Evolutionary conservation across 2,888 invertebrate genomes (phyloP), one percentile per base, ranked within the genome.

Genomic region (Drosophila lutescens): DNA sequence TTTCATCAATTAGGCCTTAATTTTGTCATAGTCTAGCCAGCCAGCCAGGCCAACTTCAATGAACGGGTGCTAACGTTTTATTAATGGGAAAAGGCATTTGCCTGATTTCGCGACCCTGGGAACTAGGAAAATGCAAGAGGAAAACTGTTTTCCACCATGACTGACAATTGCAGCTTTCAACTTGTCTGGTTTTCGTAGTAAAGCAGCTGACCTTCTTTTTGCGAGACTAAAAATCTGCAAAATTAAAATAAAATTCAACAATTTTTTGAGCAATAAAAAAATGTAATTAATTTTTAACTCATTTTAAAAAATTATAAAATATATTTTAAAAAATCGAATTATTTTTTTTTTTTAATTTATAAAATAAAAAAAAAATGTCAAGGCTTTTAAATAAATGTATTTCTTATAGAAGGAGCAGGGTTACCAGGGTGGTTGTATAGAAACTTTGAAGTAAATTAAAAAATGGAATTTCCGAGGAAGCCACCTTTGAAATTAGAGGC

Each of bases 1-100:
- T 77, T 80, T 86, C 85, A 78, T 84, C 86, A 88, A 88, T 86
- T 86, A 86, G 86, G 78, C 86, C 82, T 86, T 86, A 60, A 63
- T 63, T 63, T 66, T 55, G 63, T 66, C 66, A 55, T 23, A 46
- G 46, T 47, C 53, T 55, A 23, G 3, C 23, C 20, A 2, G 7
- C n/a, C 3, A 13, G 38, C 38, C 38, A 13, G 15, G 32, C 32
- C 49, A 34, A 49, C 49, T 49, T 56, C 34, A 44, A 56, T 66
- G 76, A 85, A 82, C 80, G 83, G 79, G 80, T 82, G 81, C 80
- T 82, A 84, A 82, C 82, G 85, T 66, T 82, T 83, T 79, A 80
- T 82, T 83, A 83, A 83, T 83, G 85, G 76, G 85, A 72, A 59
- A 80, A 81, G 69, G 69, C 81, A 81, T 80, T 83, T 79, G 80